Base-by-base conservation (phyloP, 2,888 invertebrate genomes). In the Ochropacha duplaris region DNA sequence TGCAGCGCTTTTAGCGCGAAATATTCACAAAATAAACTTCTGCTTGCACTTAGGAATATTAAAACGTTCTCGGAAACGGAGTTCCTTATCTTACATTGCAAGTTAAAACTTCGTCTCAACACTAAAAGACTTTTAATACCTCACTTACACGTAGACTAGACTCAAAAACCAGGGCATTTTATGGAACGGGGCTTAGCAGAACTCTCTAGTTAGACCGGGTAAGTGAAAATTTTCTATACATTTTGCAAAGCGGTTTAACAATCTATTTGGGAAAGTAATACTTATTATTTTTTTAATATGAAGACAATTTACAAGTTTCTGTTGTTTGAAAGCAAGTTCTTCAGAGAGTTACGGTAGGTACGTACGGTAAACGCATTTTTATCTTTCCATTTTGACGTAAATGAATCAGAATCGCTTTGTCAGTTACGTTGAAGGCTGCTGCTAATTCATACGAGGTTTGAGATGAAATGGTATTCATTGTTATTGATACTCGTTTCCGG, bases 121-220 rank as follows among this genome's bases (percentile, higher is more conserved):
- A 59, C 57, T 62, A 60, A 60, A 61, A 76, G 68, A 72, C 70
- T 71, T 52, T 31, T 71, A 72, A 68, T 68, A 69, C 65, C 65
- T 52, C 67, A 56, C 55, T 55, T 59, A 62, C 60, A 60, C 58
- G 39, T 56, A 28, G 12, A 59, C 61, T 60, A 44, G 56, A 58
- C 57, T 57, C 58, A 28, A 52, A 34, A 19, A 19, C 31, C 51
- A 19, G 34, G 52, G 34, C 4, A 19, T 31, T 55, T 50, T 69
- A 67, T 63, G 65, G 54, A 58, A 60, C 50, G 24, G 2, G n/a
- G 50, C 63, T 59, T 54, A 60, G 55, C 14, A 3, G 14, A 59
- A 61, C 57, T 58, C 62, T 60, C 59, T 66, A 66, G 26, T 65
- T 57, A 65, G 50, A 60, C 63, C 63, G 16, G 31, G 5, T 51